Base-by-base conservation (phyloP, 64 coral and sea anemone genomes). In the Catalaphyllia jardinei region DNA sequence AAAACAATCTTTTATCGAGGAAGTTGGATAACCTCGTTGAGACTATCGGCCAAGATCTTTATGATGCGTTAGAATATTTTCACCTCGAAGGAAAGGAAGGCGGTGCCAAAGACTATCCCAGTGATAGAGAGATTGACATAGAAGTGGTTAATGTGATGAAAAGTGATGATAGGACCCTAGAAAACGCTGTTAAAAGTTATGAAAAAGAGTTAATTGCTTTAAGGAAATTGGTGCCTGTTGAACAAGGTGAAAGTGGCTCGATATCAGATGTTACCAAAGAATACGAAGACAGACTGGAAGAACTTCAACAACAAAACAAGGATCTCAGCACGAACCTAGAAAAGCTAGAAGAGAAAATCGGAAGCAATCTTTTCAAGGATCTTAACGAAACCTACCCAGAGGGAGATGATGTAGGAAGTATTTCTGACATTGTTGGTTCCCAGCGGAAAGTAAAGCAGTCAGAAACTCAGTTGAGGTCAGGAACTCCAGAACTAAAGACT, bases 161-260 rank as follows among this genome's bases (percentile, higher is more conserved):
- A 29, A 62, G 12, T 29, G 79, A 83, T 8, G 79, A 61, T 12
- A 67, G 20, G 9, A 67, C 14, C 79, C 31, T 77, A n/a, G 79
- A 83, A 4, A 39, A 85, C 16, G 60, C 50, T 60, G 19, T 85
- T 24, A 85, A 67, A 42, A 71, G 24, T 35, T 85, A 77, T 14
- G 86, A 88, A 71, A 77, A 74, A 25, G 86, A 88, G 52, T 16
- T 88, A 10, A 46, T 14, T 16, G 86, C 86, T 17, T 88, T 76
- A 25, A 24, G 71, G 20, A 88, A 76, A 15, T 29, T 75, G 42
- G 10, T 75, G 4, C 52, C 71, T 31, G 18, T 9, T 19, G 12
- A 18, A 76, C 33, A 33, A 12, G n/a, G 46, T 14, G 59, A 88
- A 88, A 60, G 29, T 20, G 25, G 49, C 14, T 89, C 78, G 29